Percentiles rank a stretch among this genome's conserved stretches.
phyloP scores from a whole-genome alignment of 2,113 vertebrate species.

The Corapipo altera region DNA sequence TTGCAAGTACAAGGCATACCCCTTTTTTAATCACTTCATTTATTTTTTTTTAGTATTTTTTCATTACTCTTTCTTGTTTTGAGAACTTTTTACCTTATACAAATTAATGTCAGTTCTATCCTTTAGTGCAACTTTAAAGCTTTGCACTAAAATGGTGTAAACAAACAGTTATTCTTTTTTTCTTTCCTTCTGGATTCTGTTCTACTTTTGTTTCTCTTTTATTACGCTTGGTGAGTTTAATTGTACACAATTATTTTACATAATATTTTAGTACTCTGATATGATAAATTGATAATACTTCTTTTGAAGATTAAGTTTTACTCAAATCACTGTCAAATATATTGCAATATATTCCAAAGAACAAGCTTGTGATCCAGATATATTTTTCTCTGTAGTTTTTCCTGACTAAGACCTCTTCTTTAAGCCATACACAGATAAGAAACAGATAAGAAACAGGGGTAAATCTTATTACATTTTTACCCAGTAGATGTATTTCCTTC shows the following conservation, averaged over 20 bases:
- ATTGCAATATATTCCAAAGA: background rate
- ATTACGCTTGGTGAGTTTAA: background rate
- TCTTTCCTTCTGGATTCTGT: background rate
- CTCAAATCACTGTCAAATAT: background rate
- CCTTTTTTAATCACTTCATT: background rate
- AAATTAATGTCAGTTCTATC: background rate
- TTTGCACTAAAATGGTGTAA: background rate
- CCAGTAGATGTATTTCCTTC: background rate
- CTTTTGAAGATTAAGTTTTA: background rate
- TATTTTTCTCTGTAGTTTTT: background rate
- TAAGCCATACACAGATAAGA: background rate
- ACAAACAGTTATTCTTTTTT: background rate
- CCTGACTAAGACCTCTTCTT: background rate
- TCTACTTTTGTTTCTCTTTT: background rate
- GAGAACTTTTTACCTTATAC: background rate
- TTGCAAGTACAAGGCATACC: background rate
- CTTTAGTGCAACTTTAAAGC: background rate
- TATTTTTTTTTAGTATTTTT: background rate
- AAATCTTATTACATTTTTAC: background rate
- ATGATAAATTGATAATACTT: background rate
- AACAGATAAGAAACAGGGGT: background rate
- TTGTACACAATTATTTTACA: background rate
- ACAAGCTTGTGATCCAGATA: background rate
- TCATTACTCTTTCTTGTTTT: background rate
- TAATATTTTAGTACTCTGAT: background rate